Evolutionary conservation across 2,888 invertebrate species (phyloP), one percentile per base, ranked within the genome.

Genomic region (Boloria euphrosyne): DNA sequence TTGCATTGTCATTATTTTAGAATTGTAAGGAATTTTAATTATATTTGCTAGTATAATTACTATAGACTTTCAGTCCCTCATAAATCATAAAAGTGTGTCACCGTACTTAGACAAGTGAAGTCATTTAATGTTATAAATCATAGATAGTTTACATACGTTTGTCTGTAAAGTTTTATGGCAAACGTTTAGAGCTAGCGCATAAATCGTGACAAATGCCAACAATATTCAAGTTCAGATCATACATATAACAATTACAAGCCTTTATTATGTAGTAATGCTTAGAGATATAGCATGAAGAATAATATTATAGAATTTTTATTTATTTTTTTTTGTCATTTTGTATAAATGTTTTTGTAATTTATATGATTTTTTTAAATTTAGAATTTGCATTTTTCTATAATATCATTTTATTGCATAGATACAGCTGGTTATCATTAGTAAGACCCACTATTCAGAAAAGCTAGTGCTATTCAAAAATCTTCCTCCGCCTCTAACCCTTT

Each of bases 141-240:
- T 7, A 17, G 59, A 31, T 10, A 10, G 10, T 38, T 38, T 38
- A 49, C 59, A 59, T 16, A 38, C 31, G 31, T 38, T 7, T 38
- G 59, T 49, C 59, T 38, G 47, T 49, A 14, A 17, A 38, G 49
- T 59, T 58, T 13, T 27, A 31, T 47, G 13, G 22, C 55, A 44
- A 57, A 49, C 58, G 16, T 58, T 59, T 49, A 59, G 4, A 59
- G 31, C 58, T 31, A 59, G 27, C 47, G 13, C 58, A 59, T 59
- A 59, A 59, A 59, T 59, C 58, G 46, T 13, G 16, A 16, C 58
- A 47, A 49, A 49, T 13, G 58, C 49, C 27, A 17, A 59, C 47
- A 59, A 59, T 49, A 59, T 59, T 59, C 58, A 59, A 57, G 58
- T 59, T 49, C 47, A 49, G 27, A 59, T 59, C 17, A 59, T 31